phyloP scores from a whole-genome alignment of 1,140 invertebrate genomes.

The Samia ricini region DNA sequence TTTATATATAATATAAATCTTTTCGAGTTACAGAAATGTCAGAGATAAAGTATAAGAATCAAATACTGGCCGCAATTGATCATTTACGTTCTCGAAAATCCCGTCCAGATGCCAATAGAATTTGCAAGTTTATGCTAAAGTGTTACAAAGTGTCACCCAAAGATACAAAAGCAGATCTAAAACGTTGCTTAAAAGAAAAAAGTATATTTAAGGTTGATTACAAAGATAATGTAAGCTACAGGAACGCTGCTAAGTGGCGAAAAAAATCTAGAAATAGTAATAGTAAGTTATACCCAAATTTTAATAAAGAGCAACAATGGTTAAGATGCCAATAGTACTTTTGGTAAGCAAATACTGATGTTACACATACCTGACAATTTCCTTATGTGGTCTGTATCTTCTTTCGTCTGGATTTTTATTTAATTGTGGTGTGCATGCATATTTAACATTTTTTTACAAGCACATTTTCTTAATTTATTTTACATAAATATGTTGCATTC shows the following conservation, averaged over 20 bases:
- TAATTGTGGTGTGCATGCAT: neutral
- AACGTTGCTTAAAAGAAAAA: conserved; percentile 86
- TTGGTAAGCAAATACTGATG: neutral
- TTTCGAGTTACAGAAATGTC: conserved; percentile 57
- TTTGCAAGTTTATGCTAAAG: conserved; percentile 88
- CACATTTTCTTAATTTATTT: neutral
- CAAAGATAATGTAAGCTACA: conserved; percentile 90
- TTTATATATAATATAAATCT: conserved; percentile 15
- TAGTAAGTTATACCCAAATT: conserved; percentile 43
- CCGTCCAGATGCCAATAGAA: conserved; percentile 88
- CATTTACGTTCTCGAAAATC: conserved; percentile 89
- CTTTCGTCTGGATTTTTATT: neutral
- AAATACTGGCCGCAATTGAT: conserved; percentile 91
- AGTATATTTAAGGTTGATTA: conserved; percentile 91
- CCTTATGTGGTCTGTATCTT: neutral
- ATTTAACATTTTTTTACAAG: neutral
- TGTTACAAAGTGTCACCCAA: conserved; percentile 84
- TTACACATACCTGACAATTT: neutral
- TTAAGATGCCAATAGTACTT: neutral
- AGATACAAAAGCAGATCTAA: conserved; percentile 86
- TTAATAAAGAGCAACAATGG: conserved; percentile 1
- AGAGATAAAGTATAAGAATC: conserved; percentile 82
- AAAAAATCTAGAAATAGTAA: conserved; percentile 57
- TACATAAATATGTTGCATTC: too few relatives aligned
- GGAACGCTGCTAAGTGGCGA: conserved; percentile 88